Conservation (phyloP, 2,888 invertebrate species). For the Drosophila yooni region DNA sequence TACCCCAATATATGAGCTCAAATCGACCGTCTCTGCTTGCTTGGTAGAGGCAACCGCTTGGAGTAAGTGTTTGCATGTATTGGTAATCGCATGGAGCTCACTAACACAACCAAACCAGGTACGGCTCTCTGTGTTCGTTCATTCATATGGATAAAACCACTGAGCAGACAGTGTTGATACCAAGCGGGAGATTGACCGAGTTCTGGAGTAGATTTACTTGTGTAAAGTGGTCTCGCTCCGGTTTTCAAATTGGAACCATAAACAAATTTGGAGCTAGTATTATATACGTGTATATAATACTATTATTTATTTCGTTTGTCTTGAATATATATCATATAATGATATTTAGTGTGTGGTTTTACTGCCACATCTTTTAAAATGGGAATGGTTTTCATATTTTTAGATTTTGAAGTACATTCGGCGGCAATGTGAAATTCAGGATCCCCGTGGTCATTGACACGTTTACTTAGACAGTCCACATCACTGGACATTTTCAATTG, state of each 20-base stretch:
- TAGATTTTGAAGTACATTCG: not conserved
- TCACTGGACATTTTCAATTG: slow-evolving; percentile 4
- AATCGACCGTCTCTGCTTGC: slow-evolving; percentile 4
- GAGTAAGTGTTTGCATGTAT: slow-evolving; percentile 8
- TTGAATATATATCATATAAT: slow-evolving; percentile 10
- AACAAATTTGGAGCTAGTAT: not conserved
- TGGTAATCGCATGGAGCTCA: slow-evolving; percentile 15
- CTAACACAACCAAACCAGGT: slow-evolving; percentile 31
- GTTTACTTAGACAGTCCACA: not conserved
- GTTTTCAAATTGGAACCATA: not conserved
- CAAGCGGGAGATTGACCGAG: too few relatives aligned
- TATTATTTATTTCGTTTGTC: not conserved
- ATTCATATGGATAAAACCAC: not conserved
- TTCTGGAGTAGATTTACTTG: not conserved
- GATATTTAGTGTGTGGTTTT: not conserved
- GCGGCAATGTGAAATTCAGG: not conserved
- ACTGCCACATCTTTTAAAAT: not conserved
- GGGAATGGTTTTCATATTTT: not conserved
- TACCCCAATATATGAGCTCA: slow-evolving; percentile 1
- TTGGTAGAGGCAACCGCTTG: not conserved
- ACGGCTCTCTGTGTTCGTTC: slow-evolving; percentile 45
- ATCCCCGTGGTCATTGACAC: not conserved
- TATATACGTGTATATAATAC: not conserved
- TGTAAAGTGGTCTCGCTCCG: not conserved
- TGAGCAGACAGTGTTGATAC: not conserved